Conservation (phyloP, 2,113 vertebrate genomes). For the Tursiops truncatus region DNA sequence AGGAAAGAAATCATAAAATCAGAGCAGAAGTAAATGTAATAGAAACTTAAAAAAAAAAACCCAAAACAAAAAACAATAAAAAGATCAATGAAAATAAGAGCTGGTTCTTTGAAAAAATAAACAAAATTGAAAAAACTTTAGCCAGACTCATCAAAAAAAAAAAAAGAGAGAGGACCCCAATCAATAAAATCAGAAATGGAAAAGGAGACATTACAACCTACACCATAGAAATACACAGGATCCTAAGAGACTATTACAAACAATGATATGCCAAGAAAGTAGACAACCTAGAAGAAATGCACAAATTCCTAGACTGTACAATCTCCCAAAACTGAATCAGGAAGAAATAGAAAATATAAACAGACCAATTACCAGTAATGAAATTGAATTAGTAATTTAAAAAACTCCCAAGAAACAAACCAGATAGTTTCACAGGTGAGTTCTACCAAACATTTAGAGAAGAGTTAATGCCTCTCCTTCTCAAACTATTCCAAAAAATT, state of each 20-base stretch:
- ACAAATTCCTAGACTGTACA: background rate
- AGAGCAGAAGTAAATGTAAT: no score
- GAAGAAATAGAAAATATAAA: background rate
- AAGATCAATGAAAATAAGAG: no score
- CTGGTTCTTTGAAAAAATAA: no score
- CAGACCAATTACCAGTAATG: background rate
- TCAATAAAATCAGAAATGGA: background rate
- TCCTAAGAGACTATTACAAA: background rate
- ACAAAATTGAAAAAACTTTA: no score
- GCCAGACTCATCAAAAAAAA: no score
- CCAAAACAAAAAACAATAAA: no score
- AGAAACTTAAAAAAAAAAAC: no score
- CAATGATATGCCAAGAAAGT: background rate
- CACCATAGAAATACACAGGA: background rate
- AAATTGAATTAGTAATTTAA: background rate
- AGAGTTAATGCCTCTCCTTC: background rate
- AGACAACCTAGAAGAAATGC: background rate
- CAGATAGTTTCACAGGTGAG: background rate
- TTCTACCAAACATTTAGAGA: background rate
- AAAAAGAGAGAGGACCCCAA: no score
- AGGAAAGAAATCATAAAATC: no score
- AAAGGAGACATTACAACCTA: background rate
- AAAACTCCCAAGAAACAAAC: background rate
- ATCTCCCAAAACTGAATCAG: background rate
- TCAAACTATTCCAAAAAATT: background rate